These are phyloP conservation scores for Miichthys miiuy DNA, from an alignment of 2,797 vertebrate genomes.

Conservation along the genomic window DNA sequence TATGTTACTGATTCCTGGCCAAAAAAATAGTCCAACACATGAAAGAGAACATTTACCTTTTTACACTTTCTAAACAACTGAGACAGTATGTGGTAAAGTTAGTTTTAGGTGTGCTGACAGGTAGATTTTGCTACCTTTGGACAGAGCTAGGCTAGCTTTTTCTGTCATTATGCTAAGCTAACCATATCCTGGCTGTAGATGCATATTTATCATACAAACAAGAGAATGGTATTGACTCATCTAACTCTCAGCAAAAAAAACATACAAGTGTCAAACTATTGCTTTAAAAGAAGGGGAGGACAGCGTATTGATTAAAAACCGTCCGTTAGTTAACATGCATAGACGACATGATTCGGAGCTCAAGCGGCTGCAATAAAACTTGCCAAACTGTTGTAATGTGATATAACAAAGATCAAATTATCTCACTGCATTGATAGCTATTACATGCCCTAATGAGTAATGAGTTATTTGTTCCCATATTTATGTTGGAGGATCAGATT, in stretches of 20 bases:
- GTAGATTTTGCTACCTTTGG: not conserved
- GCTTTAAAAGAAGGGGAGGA: not conserved
- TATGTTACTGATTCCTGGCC: not conserved
- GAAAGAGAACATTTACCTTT: not conserved
- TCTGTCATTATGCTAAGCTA: not conserved
- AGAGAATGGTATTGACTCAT: not conserved
- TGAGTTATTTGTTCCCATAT: constrained; percentile 12
- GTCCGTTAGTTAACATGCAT: no score
- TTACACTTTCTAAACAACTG: not conserved
- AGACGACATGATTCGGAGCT: no score
- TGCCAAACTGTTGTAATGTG: not conserved
- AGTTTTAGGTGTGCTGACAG: not conserved
- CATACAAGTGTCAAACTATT: no score
- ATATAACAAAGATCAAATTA: constrained; percentile 3
- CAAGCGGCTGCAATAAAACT: not conserved
- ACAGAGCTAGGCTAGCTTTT: not conserved
- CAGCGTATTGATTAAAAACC: no score
- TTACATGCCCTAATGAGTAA: not conserved
- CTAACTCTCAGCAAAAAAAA: not conserved
- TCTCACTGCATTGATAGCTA: not conserved
- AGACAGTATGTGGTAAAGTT: not conserved
- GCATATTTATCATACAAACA: not conserved
- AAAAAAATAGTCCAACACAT: not conserved
- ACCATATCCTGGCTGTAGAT: not conserved
- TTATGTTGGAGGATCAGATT: constrained; percentile 14